Evolutionary conservation across 2,113 vertebrate genomes (phyloP).

Genomic region (Notiomystis cincta): DNA sequence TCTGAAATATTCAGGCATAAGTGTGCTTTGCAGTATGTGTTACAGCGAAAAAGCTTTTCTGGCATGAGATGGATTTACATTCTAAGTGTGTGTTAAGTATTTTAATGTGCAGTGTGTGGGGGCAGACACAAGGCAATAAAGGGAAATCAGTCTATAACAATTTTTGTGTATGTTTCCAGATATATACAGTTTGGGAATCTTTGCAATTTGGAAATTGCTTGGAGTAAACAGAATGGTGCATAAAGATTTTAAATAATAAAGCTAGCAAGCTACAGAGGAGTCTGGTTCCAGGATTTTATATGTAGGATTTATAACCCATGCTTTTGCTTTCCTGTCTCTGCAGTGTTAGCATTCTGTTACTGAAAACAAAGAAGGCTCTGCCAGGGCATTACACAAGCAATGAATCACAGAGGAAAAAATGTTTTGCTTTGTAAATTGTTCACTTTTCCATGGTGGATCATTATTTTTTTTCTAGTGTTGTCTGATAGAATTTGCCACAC

Average conservation of each 20-base stretch:
- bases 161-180: constrained; percentile 19
- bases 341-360: constrained; percentile 65
- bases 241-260: constrained; percentile 59
- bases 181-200: constrained; percentile 50
- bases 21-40: not conserved
- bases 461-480: not conserved
- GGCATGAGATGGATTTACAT: constrained; percentile 22
- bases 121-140: constrained; percentile 54
- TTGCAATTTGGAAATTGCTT: constrained; percentile 49
- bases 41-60: constrained; percentile 15
- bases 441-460: constrained; percentile 43
- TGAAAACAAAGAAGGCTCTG: constrained; percentile 65
- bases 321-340: constrained; percentile 61
- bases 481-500: constrained; percentile 25
- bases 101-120: constrained; percentile 55
- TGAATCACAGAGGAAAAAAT: constrained; percentile 67
- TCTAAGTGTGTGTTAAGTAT: constrained; percentile 53
- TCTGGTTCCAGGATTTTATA: constrained; percentile 59
- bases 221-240: constrained; percentile 33
- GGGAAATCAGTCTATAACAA: constrained; percentile 29
- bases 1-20: constrained; percentile 26
- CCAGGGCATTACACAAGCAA: constrained; percentile 61
- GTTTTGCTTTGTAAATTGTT: constrained; percentile 65
- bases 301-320: constrained; percentile 61
- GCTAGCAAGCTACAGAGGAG: constrained; percentile 36